phyloP scores from a whole-genome alignment of 2,113 vertebrate genomes.

The Toxotes chatareus region DNA sequence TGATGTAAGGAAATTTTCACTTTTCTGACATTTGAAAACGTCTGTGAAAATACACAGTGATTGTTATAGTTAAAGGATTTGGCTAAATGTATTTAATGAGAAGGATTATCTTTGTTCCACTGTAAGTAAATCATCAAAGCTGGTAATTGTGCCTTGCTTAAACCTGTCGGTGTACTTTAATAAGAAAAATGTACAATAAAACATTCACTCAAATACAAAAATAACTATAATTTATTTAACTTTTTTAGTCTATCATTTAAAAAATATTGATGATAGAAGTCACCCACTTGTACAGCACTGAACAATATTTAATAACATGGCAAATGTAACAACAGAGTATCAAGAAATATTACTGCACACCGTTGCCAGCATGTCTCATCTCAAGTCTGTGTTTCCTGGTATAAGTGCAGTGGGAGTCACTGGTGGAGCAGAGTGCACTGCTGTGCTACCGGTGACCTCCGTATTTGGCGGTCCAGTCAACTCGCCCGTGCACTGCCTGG shows the following conservation, averaged over 20 bases:
- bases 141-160: background rate
- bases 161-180: background rate
- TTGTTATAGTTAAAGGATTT: background rate
- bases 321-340: background rate
- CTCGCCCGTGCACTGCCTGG: conserved; percentile 87
- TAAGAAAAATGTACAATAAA: background rate
- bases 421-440: background rate
- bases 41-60: background rate
- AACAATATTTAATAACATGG: background rate
- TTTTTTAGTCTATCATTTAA: background rate
- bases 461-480: conserved; percentile 92
- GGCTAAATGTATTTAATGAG: background rate
- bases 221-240: background rate
- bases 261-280: conserved; percentile 5
- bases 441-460: conserved; percentile 85
- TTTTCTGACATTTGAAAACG: background rate
- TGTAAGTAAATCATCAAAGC: background rate
- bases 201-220: conserved; percentile 20
- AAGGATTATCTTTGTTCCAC: background rate
- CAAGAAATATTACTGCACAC: conserved; percentile 3
- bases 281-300: conserved; percentile 6
- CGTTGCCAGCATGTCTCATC: too few relatives aligned
- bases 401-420: conserved; percentile 9
- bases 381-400: conserved; percentile 17
- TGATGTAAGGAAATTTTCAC: background rate